A percentile compares a stretch with the other conserved stretches of the same genome.
phyloP scores from a whole-genome alignment of 2,888 invertebrate species.

The Hymenopus coronatus region DNA sequence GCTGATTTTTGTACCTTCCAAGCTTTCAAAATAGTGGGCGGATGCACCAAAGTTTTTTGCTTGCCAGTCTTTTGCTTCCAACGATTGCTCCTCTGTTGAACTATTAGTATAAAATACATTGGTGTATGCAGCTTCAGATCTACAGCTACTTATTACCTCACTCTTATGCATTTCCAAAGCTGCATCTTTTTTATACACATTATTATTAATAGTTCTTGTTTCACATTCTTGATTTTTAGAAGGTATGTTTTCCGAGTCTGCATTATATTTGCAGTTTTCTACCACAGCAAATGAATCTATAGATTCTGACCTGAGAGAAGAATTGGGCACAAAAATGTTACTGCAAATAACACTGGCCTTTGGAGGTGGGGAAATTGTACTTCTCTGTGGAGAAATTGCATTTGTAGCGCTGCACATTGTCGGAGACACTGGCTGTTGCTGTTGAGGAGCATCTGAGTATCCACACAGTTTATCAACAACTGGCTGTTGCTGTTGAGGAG shows the following conservation, averaged over 20 bases:
- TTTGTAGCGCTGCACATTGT: neutral
- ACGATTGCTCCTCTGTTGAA: neutral
- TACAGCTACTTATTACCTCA: neutral
- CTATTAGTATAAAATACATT: neutral
- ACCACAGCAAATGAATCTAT: neutral
- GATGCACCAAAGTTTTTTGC: neutral
- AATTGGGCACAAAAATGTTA: neutral
- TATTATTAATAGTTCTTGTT: neutral
- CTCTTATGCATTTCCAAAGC: neutral
- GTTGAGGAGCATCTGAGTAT: neutral
- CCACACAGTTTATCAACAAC: constrained; percentile 49
- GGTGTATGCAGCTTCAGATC: neutral
- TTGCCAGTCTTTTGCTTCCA: neutral
- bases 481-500: constrained; percentile 58
- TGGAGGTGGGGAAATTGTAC: neutral
- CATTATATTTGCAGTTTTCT: neutral
- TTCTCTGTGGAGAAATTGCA: neutral
- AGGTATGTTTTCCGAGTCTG: neutral
- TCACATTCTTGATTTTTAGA: neutral
- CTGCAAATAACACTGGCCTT: neutral
- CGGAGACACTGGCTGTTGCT: neutral
- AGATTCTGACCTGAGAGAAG: neutral
- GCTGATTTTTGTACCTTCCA: neutral
- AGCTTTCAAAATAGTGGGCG: neutral
- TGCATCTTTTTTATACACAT: neutral